Base-by-base conservation (phyloP, 2,888 invertebrate species). In the Epsilonema sp. region DNA sequence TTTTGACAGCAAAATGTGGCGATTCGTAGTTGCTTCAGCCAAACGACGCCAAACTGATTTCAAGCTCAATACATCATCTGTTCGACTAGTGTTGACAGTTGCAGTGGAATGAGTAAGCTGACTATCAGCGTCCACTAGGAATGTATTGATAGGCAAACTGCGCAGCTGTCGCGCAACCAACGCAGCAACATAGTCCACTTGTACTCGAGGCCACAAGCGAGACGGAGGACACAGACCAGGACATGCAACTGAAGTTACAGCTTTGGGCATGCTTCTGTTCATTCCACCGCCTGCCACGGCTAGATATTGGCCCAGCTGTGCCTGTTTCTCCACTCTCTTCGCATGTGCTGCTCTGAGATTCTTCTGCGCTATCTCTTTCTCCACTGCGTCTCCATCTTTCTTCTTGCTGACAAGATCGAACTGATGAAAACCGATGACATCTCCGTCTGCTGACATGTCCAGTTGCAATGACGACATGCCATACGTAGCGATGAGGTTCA, bases 361-460 rank as follows among this genome's bases (percentile, higher is more conserved):
- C n/a, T n/a, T n/a, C n/a, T n/a, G n/a, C n/a, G n/a, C n/a, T n/a
- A n/a, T n/a, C n/a, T n/a, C n/a, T n/a, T n/a, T n/a, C n/a, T n/a
- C n/a, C n/a, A n/a, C n/a, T n/a, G n/a, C n/a, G n/a, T n/a, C n/a
- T n/a, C n/a, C n/a, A n/a, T n/a, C n/a, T n/a, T n/a, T n/a, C n/a
- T n/a, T n/a, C n/a, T n/a, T n/a, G n/a, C n/a, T n/a, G n/a, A n/a
- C n/a, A n/a, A n/a, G n/a, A n/a, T n/a, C n/a, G n/a, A 42, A 37
- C 36, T 48, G 40, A 19, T 48, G 48, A 25, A 48, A 48, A 13
- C 44, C 48, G 19, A 45, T 20, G 4, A 48, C 19, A 20, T 48
- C 48, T 13, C 48, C 44, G 22, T 48, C 48, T 3, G 41, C 25
- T 20, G 44, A 45, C 48, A 48, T 19, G 22, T 48, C 44, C 22